phyloP scores from a whole-genome alignment of 2,888 invertebrate species.

The Sialis fuliginosa region DNA sequence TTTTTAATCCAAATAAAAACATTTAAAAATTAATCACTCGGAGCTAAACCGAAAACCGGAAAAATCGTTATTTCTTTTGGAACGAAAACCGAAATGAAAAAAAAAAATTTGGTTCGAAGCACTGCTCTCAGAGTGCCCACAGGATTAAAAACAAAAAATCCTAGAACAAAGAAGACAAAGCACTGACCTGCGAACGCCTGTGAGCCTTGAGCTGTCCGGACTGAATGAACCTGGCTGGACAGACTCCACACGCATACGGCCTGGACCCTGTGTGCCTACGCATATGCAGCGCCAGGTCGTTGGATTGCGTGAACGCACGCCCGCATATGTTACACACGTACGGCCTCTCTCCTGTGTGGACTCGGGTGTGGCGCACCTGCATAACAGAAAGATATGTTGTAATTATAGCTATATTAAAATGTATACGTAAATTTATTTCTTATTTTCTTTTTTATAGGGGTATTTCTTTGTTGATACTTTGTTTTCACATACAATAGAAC shows the following conservation, averaged over 20 bases:
- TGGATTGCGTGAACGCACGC: slow-evolving; percentile 46
- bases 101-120: too few species aligned
- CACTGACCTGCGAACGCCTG: slow-evolving; percentile 28
- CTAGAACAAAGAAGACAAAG: too few species aligned
- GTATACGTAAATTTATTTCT: neutral
- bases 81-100: too few species aligned
- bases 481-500: too few species aligned
- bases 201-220: slow-evolving; percentile 40
- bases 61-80: too few species aligned
- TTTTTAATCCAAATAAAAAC: too few species aligned
- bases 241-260: slow-evolving; percentile 45
- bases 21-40: too few species aligned
- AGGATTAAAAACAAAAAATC: slow-evolving; percentile 32
- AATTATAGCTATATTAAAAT: neutral
- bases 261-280: slow-evolving; percentile 51
- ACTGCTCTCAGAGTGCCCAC: slow-evolving; percentile 25
- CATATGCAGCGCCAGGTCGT: slow-evolving; percentile 50
- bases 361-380: slow-evolving; percentile 24
- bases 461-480: too few species aligned
- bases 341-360: slow-evolving; percentile 27
- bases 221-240: slow-evolving; percentile 51
- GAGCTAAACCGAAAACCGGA: too few species aligned
- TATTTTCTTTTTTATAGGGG: too few species aligned
- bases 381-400: slow-evolving; percentile 7
- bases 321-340: slow-evolving; percentile 26